phyloP scores from a whole-genome alignment of 2,888 invertebrate genomes.

The Scaptomyza caliginosa region DNA sequence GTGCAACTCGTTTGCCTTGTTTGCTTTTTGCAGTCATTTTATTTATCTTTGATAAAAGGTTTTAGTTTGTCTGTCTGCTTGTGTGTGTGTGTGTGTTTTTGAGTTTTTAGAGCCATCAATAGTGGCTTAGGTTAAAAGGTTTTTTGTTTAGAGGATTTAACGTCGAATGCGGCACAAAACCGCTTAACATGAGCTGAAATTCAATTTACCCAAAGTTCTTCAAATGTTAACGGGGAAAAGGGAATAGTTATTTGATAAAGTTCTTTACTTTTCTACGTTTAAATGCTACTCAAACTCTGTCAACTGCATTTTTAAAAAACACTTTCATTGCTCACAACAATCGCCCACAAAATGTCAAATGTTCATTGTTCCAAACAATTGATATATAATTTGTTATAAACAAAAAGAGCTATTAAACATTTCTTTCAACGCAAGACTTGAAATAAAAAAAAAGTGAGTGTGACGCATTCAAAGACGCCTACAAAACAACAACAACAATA shows the following conservation, averaged over 20 bases:
- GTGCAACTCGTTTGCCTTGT: slow-evolving; percentile 20
- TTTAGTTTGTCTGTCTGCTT: slow-evolving; percentile 57
- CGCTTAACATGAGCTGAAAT: slow-evolving; percentile 21
- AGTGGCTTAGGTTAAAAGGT: slow-evolving; percentile 69
- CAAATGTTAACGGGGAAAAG: background rate
- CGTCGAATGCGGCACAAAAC: slow-evolving; percentile 8
- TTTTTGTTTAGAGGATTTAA: slow-evolving; percentile 44
- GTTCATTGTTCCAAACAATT: slow-evolving; percentile 62
- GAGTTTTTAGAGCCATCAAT: slow-evolving; percentile 48
- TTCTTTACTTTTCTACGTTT: too few relatives aligned
- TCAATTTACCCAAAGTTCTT: slow-evolving; percentile 1
- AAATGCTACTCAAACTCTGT: too few relatives aligned
- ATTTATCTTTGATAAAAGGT: slow-evolving; percentile 79
- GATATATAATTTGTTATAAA: slow-evolving; percentile 43
- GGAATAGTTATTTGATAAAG: background rate
- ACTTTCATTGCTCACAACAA: slow-evolving; percentile 4
- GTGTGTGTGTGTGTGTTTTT: slow-evolving; percentile 16
- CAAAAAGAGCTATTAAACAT: slow-evolving; percentile 13
- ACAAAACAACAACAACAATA: slow-evolving; percentile 14
- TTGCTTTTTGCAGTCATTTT: slow-evolving; percentile 59
- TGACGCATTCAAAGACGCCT: slow-evolving; percentile 43
- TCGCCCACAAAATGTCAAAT: slow-evolving; percentile 60
- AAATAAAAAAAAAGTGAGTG: slow-evolving; percentile 15
- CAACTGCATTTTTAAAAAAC: background rate
- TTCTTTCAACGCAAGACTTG: background rate